A percentile compares a stretch with the other conserved stretches of the same genome.
phyloP scores from a whole-genome alignment of 23 tunicate genomes.

The Oikopleura albicans region DNA sequence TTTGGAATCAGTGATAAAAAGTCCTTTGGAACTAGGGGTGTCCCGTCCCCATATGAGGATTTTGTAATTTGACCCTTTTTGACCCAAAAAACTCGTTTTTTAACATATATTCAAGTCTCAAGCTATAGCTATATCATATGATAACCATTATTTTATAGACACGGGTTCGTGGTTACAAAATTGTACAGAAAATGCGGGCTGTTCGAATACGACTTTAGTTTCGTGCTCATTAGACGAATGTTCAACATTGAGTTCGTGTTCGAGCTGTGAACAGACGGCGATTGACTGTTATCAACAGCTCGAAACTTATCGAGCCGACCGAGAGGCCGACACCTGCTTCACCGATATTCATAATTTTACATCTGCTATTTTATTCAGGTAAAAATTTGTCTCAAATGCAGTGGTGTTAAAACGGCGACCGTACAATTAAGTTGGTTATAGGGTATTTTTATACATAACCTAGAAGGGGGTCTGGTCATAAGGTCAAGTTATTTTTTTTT shows the following conservation, averaged over 20 bases:
- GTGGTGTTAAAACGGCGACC: no score
- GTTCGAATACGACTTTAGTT: background rate
- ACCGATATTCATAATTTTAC: constrained; percentile 1
- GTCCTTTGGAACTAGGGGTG: no score
- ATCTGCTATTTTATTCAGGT: constrained; percentile 13
- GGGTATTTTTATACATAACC: background rate
- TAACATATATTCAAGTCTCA: no score
- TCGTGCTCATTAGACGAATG: background rate
- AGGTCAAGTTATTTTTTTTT: background rate
- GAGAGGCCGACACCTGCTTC: background rate
- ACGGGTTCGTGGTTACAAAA: background rate
- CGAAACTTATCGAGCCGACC: background rate
- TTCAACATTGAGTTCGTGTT: background rate
- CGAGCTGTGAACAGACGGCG: background rate
- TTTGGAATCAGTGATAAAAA: no score
- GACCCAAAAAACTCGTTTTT: no score
- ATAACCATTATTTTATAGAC: background rate
- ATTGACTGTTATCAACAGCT: background rate
- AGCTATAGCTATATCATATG: no score
- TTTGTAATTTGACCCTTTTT: no score
- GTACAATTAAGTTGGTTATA: background rate
- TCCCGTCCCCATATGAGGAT: no score
- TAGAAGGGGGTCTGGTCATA: no score
- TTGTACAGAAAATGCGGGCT: background rate
- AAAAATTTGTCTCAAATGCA: no score